phyloP scores from a whole-genome alignment of 2,797 vertebrate genomes.

The Anguilla megastoma region DNA sequence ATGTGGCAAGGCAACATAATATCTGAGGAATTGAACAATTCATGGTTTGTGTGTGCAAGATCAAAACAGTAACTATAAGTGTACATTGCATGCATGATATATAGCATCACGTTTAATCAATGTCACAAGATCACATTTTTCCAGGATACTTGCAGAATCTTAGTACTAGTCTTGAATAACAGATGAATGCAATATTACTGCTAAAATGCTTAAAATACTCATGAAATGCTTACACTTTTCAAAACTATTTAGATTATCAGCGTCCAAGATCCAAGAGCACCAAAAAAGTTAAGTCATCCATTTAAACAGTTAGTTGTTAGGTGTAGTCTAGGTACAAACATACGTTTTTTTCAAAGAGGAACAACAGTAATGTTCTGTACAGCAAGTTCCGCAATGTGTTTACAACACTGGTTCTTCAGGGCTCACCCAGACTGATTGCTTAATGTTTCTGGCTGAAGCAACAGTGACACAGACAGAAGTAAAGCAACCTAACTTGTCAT shows the following conservation, averaged over 20 bases:
- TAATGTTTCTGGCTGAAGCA: slow-evolving; percentile 13
- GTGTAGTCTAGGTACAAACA: background rate
- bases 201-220: background rate
- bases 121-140: background rate
- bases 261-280: background rate
- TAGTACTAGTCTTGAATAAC: background rate
- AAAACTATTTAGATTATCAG: background rate
- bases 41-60: background rate
- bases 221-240: background rate
- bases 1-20: background rate
- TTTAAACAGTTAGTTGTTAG: background rate
- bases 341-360: background rate
- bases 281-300: background rate
- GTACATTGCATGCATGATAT: background rate
- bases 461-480: slow-evolving; percentile 3
- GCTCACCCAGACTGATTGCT: slow-evolving; percentile 15
- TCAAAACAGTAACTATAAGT: background rate
- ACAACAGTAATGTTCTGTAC: background rate
- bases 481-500: background rate
- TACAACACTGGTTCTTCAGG: slow-evolving; percentile 8
- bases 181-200: background rate
- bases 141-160: background rate
- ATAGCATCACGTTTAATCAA: background rate
- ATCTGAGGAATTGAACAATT: background rate
- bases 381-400: background rate